Evolutionary conservation across 2,888 invertebrate genomes (phyloP).

Genomic region (Microctonus brassicae): DNA sequence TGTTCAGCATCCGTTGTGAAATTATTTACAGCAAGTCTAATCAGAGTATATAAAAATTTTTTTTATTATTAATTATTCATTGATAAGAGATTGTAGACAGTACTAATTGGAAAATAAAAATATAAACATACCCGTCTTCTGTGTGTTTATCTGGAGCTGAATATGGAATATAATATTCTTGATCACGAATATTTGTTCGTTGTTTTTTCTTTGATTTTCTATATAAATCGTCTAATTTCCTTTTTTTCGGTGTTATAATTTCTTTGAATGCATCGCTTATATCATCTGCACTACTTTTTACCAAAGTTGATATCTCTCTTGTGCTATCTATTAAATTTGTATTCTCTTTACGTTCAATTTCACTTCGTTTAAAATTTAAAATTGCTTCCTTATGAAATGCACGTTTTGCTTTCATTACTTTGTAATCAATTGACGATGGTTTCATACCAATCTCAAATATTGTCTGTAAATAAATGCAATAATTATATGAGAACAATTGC

Average conservation of each 20-base stretch:
- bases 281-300: constrained; percentile 71
- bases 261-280: constrained; percentile 74
- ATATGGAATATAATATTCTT: constrained; percentile 91
- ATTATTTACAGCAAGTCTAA: constrained; percentile 80
- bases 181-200: constrained; percentile 74
- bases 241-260: constrained; percentile 73
- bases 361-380: constrained; percentile 67
- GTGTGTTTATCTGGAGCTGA: constrained; percentile 86
- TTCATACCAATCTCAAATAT: constrained; percentile 92
- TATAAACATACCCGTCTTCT: constrained; percentile 78
- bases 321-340: constrained; percentile 31
- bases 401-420: constrained; percentile 91
- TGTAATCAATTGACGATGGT: constrained; percentile 81
- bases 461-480: constrained; percentile 79
- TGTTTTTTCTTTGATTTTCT: constrained; percentile 72
- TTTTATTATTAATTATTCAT: constrained; percentile 8
- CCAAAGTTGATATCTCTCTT: constrained; percentile 51
- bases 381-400: constrained; percentile 78
- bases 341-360: constrained; percentile 63
- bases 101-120: constrained; percentile 13
- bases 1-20: constrained; percentile 86
- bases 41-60: constrained; percentile 41
- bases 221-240: constrained; percentile 74
- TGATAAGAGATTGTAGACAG: not conserved
- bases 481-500: too few relatives aligned